phyloP scores from a whole-genome alignment of 1,140 invertebrate genomes.

The Dermatophagoides farinae region DNA sequence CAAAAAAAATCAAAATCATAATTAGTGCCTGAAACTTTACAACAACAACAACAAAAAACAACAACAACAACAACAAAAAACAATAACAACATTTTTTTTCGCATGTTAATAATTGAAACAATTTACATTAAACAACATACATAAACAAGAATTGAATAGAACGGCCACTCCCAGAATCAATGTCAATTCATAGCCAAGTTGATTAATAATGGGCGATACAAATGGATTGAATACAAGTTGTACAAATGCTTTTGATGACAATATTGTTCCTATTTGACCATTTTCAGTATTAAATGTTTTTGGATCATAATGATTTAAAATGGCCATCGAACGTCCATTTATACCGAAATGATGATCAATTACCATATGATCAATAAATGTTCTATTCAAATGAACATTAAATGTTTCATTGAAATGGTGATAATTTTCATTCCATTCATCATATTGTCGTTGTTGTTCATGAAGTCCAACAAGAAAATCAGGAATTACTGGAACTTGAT shows the following conservation, averaged over 20 bases:
- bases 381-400: background rate
- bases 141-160: constrained; percentile 13
- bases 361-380: background rate
- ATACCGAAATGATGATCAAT: background rate
- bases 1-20: background rate
- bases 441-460: background rate
- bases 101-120: background rate
- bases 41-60: too few species aligned
- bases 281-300: constrained; percentile 34
- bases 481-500: constrained; percentile 10
- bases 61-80: too few species aligned
- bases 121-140: constrained; percentile 15
- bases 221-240: constrained; percentile 64
- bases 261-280: constrained; percentile 49
- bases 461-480: constrained; percentile 1
- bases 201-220: constrained; percentile 45
- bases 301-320: background rate
- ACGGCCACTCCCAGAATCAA: constrained; percentile 11
- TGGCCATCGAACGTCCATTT: background rate
- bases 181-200: constrained; percentile 50
- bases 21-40: background rate
- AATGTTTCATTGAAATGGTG: background rate
- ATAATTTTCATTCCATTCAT: background rate
- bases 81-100: too few species aligned
- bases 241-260: constrained; percentile 65